Conservation (phyloP, 2,113 vertebrate species). For the Dasypus novemcinctus region DNA sequence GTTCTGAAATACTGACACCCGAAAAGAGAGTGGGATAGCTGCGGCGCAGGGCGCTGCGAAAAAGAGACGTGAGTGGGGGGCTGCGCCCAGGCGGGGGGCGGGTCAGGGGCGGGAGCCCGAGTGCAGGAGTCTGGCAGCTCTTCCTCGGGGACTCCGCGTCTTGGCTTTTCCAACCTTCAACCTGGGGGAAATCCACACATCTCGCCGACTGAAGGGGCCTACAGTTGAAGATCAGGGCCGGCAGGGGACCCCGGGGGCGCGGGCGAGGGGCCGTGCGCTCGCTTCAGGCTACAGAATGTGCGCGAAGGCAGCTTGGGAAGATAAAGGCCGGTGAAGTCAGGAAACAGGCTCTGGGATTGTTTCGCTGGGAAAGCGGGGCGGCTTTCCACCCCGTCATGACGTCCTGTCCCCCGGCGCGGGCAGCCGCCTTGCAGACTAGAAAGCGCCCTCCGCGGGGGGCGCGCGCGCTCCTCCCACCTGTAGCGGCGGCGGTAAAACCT, state of each 20-base stretch:
- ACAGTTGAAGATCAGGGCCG: background rate
- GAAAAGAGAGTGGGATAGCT: slow-evolving; percentile 54
- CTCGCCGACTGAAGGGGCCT: background rate
- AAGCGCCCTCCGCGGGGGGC: background rate
- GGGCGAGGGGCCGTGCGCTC: background rate
- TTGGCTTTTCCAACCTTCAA: slow-evolving; percentile 15
- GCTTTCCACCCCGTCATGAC: background rate
- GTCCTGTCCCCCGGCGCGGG: background rate
- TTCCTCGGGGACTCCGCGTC: background rate
- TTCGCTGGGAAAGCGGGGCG: background rate
- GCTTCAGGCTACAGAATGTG: background rate
- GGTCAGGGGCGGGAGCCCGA: background rate
- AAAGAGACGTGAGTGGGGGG: background rate
- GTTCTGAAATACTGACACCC: slow-evolving; percentile 68
- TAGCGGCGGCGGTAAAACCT: slow-evolving; percentile 21
- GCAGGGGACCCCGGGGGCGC: background rate
- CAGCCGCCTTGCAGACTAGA: background rate
- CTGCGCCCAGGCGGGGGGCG: rapidly evolving
- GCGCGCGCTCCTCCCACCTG: background rate
- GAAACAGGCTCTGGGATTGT: background rate
- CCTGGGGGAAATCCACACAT: background rate
- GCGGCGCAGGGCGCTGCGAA: background rate
- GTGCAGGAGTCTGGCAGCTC: background rate
- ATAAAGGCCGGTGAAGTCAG: slow-evolving; percentile 36
- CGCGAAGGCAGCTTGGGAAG: slow-evolving; percentile 1